These are phyloP conservation scores for Pseudopodoces humilis DNA, from an alignment of 2,113 vertebrate genomes.

Conservation along the genomic window DNA sequence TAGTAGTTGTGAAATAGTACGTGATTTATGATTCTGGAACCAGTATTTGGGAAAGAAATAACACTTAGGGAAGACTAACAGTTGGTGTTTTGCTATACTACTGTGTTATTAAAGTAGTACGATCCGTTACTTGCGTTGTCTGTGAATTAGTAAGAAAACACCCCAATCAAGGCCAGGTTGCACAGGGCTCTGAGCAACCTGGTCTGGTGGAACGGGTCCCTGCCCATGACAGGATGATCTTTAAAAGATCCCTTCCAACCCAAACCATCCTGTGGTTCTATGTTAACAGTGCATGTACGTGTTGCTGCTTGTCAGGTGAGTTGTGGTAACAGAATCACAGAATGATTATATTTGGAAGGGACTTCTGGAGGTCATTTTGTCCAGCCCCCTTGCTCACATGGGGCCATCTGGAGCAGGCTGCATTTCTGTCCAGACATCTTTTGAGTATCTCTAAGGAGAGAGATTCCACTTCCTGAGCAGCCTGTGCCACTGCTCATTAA, in stretches of 20 bases:
- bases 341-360: background rate
- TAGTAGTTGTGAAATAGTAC: background rate
- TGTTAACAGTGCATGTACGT: background rate
- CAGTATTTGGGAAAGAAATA: background rate
- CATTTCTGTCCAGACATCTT: background rate
- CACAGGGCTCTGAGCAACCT: background rate
- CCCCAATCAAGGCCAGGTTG: background rate
- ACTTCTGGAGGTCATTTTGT: background rate
- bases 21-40: background rate
- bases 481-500: background rate
- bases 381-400: fast-evolving
- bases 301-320: background rate
- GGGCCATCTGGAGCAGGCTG: background rate
- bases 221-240: background rate
- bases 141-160: background rate
- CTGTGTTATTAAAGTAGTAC: background rate
- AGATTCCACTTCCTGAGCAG: background rate
- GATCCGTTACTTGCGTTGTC: background rate
- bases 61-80: background rate
- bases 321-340: background rate
- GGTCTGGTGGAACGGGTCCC: background rate
- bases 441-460: background rate
- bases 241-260: background rate
- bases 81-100: background rate
- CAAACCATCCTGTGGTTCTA: background rate